Evolutionary conservation across 2,113 vertebrate genomes (phyloP), one percentile per base, ranked within the genome.

Genomic region (Elgaria multicarinata): DNA sequence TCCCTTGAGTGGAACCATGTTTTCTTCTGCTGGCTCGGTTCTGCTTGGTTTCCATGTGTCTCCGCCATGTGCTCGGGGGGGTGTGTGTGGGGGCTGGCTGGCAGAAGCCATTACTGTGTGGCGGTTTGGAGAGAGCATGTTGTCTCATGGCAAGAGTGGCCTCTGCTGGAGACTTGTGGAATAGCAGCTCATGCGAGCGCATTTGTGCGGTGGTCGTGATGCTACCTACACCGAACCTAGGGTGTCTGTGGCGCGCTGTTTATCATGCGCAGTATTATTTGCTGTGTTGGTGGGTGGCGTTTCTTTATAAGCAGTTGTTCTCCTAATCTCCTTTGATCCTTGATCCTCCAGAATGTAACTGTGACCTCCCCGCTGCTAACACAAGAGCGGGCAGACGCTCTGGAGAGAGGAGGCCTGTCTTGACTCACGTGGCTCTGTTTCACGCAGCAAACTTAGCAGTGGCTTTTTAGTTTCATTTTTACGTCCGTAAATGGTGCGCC

Each of bases 1-100:
- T 50, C 66, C 82, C 36, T 22, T 39, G 14, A 24, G 58, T 66
- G 39, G 42, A 44, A 64, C 84, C 3, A 0, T 4, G 67, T 83
- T 89, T 91, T 31, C 26, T 64, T 90, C 44, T 82, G 50, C 87
- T 84, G 66, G 88, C 77, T 58, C 14, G 69, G 36, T 5, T 16
- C 18, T 78, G 42, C 82, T 50, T 87, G 46, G 42, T 64, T 39
- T 91, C 0, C 10, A 1, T n/a, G 4, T 46, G 8, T 4, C 58
- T 64, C 72, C 64, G 36, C 53, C 22, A 31, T 62, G 24, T 39
- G 13, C 58, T 22, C 26, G 8, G 26, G 44, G 44, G 18, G 9
- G n/a, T n/a, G n/a, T n/a, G n/a, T n/a, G n/a, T 50, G 26, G 46
- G 44, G 9, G 9, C 76, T 71, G n/a, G 44, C 39, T 53, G 24